These are phyloP conservation scores for Girardinus metallicus DNA, from an alignment of 2,797 vertebrate genomes.

Conservation along the genomic window DNA sequence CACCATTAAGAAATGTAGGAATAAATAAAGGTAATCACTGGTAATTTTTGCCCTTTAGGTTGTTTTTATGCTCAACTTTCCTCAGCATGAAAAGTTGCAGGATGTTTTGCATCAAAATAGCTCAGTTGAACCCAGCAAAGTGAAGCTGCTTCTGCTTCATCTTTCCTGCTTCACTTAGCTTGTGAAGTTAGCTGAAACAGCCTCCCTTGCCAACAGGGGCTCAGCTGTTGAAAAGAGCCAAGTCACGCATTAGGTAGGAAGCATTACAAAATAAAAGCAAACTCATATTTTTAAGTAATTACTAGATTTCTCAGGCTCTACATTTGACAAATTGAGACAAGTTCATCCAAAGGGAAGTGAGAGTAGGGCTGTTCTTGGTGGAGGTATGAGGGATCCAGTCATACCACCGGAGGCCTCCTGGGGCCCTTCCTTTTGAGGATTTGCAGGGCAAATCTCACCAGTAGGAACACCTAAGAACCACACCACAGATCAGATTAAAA, in stretches of 20 bases:
- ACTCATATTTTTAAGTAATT: neutral
- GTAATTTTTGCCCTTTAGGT: neutral
- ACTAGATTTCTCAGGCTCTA: neutral
- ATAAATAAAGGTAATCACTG: neutral
- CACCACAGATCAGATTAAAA: conserved; percentile 26
- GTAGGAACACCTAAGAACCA: neutral
- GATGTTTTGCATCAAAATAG: neutral
- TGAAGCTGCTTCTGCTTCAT: neutral
- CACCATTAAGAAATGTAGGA: no score
- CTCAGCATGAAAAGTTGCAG: neutral
- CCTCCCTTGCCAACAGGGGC: no score
- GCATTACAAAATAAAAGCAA: neutral
- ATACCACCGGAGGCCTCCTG: neutral
- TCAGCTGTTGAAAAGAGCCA: no score
- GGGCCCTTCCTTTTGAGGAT: neutral
- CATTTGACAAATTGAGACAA: neutral
- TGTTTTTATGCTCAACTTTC: neutral
- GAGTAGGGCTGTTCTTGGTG: neutral
- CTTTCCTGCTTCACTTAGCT: neutral
- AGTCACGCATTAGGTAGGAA: neutral
- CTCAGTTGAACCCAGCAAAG: neutral
- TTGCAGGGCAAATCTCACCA: neutral
- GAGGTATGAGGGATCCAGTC: neutral
- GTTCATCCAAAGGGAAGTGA: neutral
- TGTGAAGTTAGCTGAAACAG: no score